These are phyloP conservation scores for Cisticola juncidis DNA, from an alignment of 2,113 vertebrate genomes.

Conservation along the genomic window DNA sequence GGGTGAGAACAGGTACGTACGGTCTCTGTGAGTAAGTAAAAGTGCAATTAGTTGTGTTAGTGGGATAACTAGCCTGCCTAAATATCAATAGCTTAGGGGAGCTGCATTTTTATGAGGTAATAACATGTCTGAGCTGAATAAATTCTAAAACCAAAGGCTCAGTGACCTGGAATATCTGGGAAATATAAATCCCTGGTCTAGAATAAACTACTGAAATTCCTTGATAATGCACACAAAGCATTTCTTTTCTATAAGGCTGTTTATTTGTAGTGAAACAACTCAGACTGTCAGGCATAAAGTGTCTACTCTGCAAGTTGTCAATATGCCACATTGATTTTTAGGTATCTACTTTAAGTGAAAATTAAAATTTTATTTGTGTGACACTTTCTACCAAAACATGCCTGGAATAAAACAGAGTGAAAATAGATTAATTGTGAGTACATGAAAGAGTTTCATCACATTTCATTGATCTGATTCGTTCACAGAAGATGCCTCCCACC, in stretches of 20 bases:
- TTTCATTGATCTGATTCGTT: not conserved
- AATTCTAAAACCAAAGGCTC: not conserved
- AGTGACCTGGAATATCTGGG: not conserved
- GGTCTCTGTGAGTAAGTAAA: not conserved
- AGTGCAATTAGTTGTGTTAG: conserved; percentile 1
- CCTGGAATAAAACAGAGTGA: not conserved
- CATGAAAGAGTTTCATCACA: not conserved
- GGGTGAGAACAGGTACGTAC: conserved; percentile 92
- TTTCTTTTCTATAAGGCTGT: not conserved
- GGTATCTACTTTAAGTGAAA: not conserved
- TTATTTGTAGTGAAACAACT: not conserved
- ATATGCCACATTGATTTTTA: not conserved
- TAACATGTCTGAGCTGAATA: not conserved
- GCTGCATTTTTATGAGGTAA: not conserved
- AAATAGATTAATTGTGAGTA: not conserved
- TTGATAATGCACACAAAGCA: not conserved
- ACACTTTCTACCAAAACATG: not conserved
- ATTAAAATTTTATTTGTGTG: not conserved
- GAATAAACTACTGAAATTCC: not conserved
- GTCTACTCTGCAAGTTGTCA: not conserved
- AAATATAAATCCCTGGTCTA: not conserved
- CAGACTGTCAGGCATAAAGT: not conserved
- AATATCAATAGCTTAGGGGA: not conserved
- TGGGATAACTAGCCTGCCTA: not conserved
- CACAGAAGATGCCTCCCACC: not conserved